A percentile compares a stretch with the other conserved stretches of the same genome.
Conservation (phyloP, 2,888 invertebrate species). For the Xestia sexstrigata region DNA sequence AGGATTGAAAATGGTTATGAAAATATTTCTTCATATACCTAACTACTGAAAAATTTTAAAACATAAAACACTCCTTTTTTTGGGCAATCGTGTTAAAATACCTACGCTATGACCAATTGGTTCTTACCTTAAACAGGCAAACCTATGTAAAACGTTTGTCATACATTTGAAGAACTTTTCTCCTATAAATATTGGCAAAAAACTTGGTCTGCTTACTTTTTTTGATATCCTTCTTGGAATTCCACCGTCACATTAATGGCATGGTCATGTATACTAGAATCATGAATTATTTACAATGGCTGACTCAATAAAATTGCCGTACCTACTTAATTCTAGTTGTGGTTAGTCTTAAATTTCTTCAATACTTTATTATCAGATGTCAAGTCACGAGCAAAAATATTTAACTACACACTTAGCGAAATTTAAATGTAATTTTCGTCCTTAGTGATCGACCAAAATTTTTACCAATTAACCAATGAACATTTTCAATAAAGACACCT, state of each 20-base stretch:
- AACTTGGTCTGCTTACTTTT: constrained; percentile 12
- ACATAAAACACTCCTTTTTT: not conserved
- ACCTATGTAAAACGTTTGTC: not conserved
- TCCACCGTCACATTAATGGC: constrained; percentile 48
- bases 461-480: not conserved
- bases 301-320: constrained; percentile 64
- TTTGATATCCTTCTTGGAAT: constrained; percentile 35
- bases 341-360: constrained; percentile 49
- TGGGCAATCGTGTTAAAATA: no score
- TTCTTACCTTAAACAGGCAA: not conserved
- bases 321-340: constrained; percentile 63
- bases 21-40: not conserved
- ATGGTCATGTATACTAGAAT: constrained; percentile 49
- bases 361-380: constrained; percentile 43
- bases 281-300: constrained; percentile 69
- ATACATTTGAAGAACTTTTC: not conserved
- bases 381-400: constrained; percentile 12
- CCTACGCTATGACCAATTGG: not conserved
- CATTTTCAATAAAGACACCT: not conserved
- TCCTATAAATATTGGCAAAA: not conserved
- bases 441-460: not conserved
- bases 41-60: not conserved
- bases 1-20: not conserved
- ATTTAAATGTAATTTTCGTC: no score
- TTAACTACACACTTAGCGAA: constrained; percentile 7